Conservation (phyloP, 2,797 vertebrate species). For the Coendou prehensilis region DNA sequence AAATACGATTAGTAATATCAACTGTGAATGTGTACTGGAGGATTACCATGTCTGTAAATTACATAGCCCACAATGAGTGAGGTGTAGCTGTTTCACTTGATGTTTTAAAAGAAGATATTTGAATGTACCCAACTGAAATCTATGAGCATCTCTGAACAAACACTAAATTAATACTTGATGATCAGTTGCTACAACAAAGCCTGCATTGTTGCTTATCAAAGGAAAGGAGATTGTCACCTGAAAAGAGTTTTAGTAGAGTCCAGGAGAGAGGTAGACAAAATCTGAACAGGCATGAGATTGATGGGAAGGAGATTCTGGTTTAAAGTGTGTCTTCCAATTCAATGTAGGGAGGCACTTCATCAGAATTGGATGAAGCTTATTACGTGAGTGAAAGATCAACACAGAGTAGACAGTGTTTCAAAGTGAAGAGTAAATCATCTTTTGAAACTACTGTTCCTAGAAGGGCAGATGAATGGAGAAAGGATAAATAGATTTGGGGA, state of each 20-base stretch:
- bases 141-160: not conserved
- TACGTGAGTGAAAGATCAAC: not conserved
- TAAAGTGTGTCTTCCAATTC: not conserved
- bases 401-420: slow-evolving; percentile 22
- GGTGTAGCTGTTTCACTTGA: slow-evolving; percentile 9
- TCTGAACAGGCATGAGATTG: not conserved
- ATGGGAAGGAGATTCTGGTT: not conserved
- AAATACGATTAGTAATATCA: not conserved
- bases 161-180: not conserved
- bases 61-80: not conserved
- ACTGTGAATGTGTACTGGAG: not conserved
- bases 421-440: slow-evolving; percentile 31
- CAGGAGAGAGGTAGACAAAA: not conserved
- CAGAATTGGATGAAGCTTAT: not conserved
- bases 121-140: not conserved
- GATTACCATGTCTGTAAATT: not conserved
- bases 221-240: not conserved
- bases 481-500: not conserved
- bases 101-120: slow-evolving; percentile 47
- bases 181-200: slow-evolving; percentile 11
- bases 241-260: not conserved
- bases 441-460: not conserved
- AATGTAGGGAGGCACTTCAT: not conserved
- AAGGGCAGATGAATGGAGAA: not conserved
- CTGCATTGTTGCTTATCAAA: not conserved